These are phyloP conservation scores for Canis aureus DNA, from an alignment of 2,113 vertebrate species.

Conservation along the genomic window DNA sequence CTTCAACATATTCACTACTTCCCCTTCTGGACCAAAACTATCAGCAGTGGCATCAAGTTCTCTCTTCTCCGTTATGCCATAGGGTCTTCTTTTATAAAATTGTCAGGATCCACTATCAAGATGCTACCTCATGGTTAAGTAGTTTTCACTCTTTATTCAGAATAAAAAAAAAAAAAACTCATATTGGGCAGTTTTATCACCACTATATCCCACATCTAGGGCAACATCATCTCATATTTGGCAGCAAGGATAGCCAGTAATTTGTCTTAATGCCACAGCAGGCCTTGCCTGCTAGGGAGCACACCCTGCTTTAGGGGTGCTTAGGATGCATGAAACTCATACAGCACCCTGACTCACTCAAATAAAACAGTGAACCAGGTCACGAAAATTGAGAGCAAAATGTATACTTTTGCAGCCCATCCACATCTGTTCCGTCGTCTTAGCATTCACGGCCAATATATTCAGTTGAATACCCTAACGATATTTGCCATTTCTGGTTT, in stretches of 20 bases:
- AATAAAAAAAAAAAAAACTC: conserved; percentile 27
- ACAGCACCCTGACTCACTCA: neutral
- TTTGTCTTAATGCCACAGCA: neutral
- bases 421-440: conserved; percentile 57
- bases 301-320: neutral
- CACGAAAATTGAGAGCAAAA: conserved; percentile 39
- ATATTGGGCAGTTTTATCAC: conserved; percentile 33
- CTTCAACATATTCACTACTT: neutral
- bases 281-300: neutral
- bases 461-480: conserved; percentile 69
- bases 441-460: conserved; percentile 63
- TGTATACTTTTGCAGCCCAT: conserved; percentile 41
- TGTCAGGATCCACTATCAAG: neutral
- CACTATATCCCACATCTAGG: conserved; percentile 8
- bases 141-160: conserved; percentile 62
- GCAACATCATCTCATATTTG: conserved; percentile 38
- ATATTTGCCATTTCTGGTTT: conserved; percentile 69
- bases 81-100: neutral
- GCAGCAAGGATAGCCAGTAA: conserved; percentile 23
- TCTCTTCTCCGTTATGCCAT: neutral
- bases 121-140: conserved; percentile 21
- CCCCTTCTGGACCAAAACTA: neutral
- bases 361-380: conserved; percentile 48
- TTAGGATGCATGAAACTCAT: neutral
- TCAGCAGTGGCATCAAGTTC: neutral